A percentile compares a stretch with the other conserved stretches of the same genome.
Conservation (phyloP, 2,888 invertebrate species). For the Phanerotoma sp. region DNA sequence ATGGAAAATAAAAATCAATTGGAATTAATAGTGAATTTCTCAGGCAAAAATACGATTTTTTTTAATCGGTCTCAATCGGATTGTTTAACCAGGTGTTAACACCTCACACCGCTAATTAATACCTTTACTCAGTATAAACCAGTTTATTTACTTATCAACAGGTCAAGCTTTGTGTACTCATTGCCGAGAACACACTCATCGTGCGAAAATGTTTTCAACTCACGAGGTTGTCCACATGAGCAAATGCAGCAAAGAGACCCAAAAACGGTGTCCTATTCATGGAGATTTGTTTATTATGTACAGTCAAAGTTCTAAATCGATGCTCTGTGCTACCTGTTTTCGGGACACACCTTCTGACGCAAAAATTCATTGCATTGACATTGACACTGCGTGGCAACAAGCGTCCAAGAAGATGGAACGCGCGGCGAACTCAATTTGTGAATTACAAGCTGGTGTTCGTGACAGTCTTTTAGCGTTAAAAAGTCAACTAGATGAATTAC, state of each 20-base stretch:
- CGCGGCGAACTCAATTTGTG: constrained; percentile 60
- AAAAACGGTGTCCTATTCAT: constrained; percentile 68
- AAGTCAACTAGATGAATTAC: constrained; percentile 68
- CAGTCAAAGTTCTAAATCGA: constrained; percentile 68
- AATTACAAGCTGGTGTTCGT: constrained; percentile 67
- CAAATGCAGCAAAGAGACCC: constrained; percentile 69
- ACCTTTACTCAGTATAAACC: background rate
- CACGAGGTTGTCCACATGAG: constrained; percentile 75
- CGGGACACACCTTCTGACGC: constrained; percentile 69
- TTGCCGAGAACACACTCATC: constrained; percentile 72
- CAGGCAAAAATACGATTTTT: too few species aligned
- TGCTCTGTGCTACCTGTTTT: constrained; percentile 76
- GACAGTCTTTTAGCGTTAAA: constrained; percentile 69
- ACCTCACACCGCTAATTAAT: too few species aligned
- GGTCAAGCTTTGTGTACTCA: constrained; percentile 71
- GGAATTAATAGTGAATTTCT: too few species aligned
- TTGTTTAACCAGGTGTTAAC: too few species aligned
- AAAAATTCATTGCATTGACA: constrained; percentile 70
- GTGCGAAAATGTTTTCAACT: constrained; percentile 75
- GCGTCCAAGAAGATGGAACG: constrained; percentile 71
- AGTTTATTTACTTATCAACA: constrained; percentile 38
- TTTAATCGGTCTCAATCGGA: too few species aligned
- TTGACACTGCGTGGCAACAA: constrained; percentile 74
- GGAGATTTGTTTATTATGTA: constrained; percentile 77
- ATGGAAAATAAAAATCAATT: too few species aligned